These are phyloP conservation scores for Enhydra lutris DNA, from an alignment of 2,113 vertebrate species.

Conservation along the genomic window DNA sequence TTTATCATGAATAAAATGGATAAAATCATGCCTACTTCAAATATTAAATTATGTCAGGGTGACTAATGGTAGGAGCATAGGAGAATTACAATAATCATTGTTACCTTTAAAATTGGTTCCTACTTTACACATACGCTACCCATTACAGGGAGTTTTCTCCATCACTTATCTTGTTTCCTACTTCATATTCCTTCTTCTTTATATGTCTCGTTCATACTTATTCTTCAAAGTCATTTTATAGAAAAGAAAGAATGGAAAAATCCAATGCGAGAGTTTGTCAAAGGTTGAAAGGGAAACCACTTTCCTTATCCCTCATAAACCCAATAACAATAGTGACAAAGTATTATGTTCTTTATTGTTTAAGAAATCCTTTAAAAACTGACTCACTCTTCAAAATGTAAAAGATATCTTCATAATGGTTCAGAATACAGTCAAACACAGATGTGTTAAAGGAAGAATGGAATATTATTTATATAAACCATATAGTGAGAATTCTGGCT, in stretches of 20 bases:
- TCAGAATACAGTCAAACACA: not conserved
- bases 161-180: not conserved
- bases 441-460: not conserved
- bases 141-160: not conserved
- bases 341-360: not conserved
- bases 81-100: slow-evolving; percentile 25
- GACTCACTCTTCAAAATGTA: not conserved
- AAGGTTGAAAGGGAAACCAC: not conserved
- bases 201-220: not conserved
- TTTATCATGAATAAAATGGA: not conserved
- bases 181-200: not conserved
- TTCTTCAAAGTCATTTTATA: not conserved
- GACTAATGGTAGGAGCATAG: not conserved
- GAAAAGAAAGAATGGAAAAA: not conserved
- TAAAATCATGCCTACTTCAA: not conserved
- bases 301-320: not conserved
- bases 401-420: not conserved
- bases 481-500: not conserved
- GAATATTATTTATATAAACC: not conserved
- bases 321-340: not conserved
- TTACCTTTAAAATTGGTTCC: slow-evolving; percentile 11
- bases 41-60: not conserved
- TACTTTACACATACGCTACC: slow-evolving; percentile 19
- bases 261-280: not conserved
- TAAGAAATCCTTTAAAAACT: not conserved